Evolutionary conservation across 2,113 vertebrate genomes (phyloP).

Genomic region (Entomyzon cyanotis): DNA sequence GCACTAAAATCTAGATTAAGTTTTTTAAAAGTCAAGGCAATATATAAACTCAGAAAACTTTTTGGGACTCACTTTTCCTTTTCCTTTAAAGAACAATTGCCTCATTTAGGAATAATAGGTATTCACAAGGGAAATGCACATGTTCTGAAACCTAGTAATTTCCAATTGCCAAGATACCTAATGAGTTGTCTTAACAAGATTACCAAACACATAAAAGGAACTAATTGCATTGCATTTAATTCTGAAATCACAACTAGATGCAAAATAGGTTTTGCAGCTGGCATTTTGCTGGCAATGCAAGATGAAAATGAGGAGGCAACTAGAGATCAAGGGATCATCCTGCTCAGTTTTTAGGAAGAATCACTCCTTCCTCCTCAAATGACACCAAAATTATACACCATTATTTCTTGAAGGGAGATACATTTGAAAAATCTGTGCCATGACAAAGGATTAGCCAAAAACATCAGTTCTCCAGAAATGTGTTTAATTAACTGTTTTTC

Average conservation of each 20-base stretch:
- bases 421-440: constrained; percentile 10
- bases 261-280: constrained; percentile 68
- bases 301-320: constrained; percentile 62
- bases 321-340: constrained; percentile 59
- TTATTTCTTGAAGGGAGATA: constrained; percentile 31
- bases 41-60: constrained; percentile 16
- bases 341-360: constrained; percentile 51
- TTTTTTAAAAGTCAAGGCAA: constrained; percentile 31
- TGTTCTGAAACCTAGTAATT: constrained; percentile 69
- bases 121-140: constrained; percentile 63
- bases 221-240: constrained; percentile 71
- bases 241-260: constrained; percentile 69
- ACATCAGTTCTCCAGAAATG: not conserved
- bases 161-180: constrained; percentile 69
- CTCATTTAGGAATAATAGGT: constrained; percentile 69
- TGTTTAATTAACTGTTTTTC: not conserved
- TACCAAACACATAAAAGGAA: constrained; percentile 70
- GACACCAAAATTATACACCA: constrained; percentile 38
- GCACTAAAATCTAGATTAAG: not conserved
- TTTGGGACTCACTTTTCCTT: not conserved
- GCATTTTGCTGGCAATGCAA: constrained; percentile 69
- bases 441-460: constrained; percentile 8
- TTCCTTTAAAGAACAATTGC: constrained; percentile 59
- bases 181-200: constrained; percentile 74
- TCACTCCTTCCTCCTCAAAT: constrained; percentile 52